Conservation (phyloP, 2,797 vertebrate genomes). For the Buphagus erythrorhynchus region DNA sequence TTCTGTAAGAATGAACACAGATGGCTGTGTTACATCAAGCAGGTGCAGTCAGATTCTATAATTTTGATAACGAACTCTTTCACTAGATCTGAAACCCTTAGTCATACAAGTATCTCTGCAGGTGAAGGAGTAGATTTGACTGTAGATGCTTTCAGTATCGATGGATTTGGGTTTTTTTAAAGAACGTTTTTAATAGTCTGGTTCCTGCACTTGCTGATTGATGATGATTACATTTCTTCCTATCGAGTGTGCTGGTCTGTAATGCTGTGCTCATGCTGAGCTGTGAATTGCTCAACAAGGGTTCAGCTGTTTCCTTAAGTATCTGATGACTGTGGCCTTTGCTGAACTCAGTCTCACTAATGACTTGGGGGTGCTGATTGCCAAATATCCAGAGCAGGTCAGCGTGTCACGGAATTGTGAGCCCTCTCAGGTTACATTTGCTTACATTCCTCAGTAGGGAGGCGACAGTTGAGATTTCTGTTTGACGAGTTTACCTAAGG, state of each 20-base stretch:
- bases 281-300: constrained; percentile 36
- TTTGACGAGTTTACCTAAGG: background rate
- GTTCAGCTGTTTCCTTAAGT: background rate
- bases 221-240: background rate
- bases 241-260: background rate
- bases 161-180: background rate
- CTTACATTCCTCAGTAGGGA: background rate
- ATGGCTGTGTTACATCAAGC: background rate
- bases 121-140: background rate
- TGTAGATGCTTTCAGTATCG: background rate
- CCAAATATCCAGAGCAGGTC: background rate
- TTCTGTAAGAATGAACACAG: background rate
- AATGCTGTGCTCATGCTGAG: background rate
- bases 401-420: background rate
- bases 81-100: background rate
- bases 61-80: background rate
- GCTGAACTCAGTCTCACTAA: background rate
- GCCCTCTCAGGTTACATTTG: background rate
- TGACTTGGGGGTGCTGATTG: background rate
- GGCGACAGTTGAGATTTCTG: background rate
- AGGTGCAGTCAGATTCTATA: background rate
- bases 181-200: background rate
- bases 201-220: background rate
- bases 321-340: background rate
- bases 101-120: background rate